phyloP scores from a whole-genome alignment of 2,113 vertebrate species.

The Chaetodon trifascialis region DNA sequence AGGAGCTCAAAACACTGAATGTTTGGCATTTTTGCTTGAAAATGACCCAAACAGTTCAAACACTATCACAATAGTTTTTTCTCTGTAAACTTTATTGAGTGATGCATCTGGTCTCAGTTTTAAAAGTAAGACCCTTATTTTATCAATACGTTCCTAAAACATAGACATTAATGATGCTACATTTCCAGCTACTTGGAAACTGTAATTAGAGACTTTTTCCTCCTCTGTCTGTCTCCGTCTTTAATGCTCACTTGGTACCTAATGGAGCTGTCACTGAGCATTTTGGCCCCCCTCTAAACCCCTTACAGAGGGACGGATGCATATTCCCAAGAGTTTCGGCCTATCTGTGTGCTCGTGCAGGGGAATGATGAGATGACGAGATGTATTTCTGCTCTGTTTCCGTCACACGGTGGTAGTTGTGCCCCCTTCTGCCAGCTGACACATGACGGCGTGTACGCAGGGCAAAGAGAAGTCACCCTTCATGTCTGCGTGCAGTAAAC shows the following conservation, averaged over 20 bases:
- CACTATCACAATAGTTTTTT: neutral
- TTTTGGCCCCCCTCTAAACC: slow-evolving; percentile 67
- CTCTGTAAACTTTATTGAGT: neutral
- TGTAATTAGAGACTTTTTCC: slow-evolving; percentile 48
- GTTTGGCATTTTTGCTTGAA: too few relatives aligned
- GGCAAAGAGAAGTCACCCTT: slow-evolving; percentile 6
- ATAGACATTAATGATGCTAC: slow-evolving; percentile 51
- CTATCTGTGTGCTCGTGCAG: slow-evolving; percentile 61
- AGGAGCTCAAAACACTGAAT: neutral
- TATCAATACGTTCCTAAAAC: slow-evolving; percentile 42
- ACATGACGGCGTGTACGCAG: slow-evolving; percentile 19
- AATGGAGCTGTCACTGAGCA: slow-evolving; percentile 79
- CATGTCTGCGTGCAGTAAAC: neutral
- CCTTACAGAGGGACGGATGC: slow-evolving; percentile 61
- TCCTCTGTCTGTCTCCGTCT: slow-evolving; percentile 28
- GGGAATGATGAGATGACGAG: slow-evolving; percentile 53
- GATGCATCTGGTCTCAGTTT: neutral
- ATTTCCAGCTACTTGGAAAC: slow-evolving; percentile 38
- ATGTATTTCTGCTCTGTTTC: slow-evolving; percentile 58
- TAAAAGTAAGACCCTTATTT: slow-evolving; percentile 1
- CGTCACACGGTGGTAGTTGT: slow-evolving; percentile 29
- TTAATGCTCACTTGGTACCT: slow-evolving; percentile 80
- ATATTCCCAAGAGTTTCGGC: slow-evolving; percentile 66
- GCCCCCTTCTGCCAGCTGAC: slow-evolving; percentile 48
- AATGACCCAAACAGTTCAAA: neutral